These are phyloP conservation scores for Spialia ferax DNA, from an alignment of 2,888 invertebrate species.

Conservation along the genomic window DNA sequence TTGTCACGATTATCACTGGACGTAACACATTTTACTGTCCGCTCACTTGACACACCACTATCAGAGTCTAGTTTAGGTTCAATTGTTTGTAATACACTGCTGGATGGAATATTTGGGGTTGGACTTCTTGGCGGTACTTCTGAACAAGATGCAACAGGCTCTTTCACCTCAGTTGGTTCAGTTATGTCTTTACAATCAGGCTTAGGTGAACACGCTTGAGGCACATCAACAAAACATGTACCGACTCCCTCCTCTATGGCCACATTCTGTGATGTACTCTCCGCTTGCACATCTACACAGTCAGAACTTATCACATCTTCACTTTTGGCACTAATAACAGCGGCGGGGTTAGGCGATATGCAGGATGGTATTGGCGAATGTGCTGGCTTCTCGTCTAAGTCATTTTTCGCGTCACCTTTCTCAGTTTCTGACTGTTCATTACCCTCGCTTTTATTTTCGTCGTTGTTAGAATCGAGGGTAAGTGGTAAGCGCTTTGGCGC, in stretches of 20 bases:
- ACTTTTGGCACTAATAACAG: slow-evolving; percentile 58
- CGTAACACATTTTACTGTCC: slow-evolving; percentile 78
- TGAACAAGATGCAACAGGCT: slow-evolving; percentile 47
- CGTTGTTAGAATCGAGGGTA: slow-evolving; percentile 47
- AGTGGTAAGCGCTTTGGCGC: slow-evolving; percentile 72
- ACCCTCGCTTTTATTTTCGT: slow-evolving; percentile 31
- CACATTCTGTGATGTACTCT: slow-evolving; percentile 49
- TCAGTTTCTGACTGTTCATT: slow-evolving; percentile 41
- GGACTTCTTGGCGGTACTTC: slow-evolving; percentile 45
- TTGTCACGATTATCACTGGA: slow-evolving; percentile 79
- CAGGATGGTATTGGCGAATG: slow-evolving; percentile 30
- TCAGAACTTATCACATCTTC: slow-evolving; percentile 51
- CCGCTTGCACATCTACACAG: slow-evolving; percentile 47
- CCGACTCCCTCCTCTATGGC: slow-evolving; percentile 46
- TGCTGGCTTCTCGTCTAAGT: slow-evolving; percentile 37
- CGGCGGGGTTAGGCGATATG: slow-evolving; percentile 41
- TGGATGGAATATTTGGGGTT: slow-evolving; percentile 60
- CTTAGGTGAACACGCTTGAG: slow-evolving; percentile 56
- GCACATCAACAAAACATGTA: slow-evolving; percentile 51
- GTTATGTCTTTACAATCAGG: slow-evolving; percentile 46
- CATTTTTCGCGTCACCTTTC: slow-evolving; percentile 29
- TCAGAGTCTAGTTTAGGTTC: slow-evolving; percentile 60
- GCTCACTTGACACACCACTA: slow-evolving; percentile 66
- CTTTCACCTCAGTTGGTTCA: slow-evolving; percentile 45
- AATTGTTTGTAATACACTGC: slow-evolving; percentile 65